Evolutionary conservation across 2,113 vertebrate genomes (phyloP).

Genomic region (Halichoerus grypus): DNA sequence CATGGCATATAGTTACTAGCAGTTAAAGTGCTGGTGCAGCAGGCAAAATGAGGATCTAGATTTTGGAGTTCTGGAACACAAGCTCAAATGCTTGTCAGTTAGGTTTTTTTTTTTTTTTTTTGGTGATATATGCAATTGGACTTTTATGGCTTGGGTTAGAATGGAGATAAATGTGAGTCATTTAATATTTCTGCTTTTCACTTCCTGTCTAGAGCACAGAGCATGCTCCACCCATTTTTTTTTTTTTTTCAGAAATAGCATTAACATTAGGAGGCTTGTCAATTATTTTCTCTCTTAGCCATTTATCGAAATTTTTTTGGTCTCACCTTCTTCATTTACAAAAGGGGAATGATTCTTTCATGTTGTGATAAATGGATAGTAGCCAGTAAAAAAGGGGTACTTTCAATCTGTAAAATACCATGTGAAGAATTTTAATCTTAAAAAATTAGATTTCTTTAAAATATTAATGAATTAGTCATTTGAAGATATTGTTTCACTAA

Average conservation of each 20-base stretch:
- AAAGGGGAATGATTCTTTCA: not conserved
- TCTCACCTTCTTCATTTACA: constrained; percentile 4
- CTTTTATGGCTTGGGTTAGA: not conserved
- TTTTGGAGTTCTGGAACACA: not conserved
- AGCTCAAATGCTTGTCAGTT: not conserved
- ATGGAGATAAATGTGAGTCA: not conserved
- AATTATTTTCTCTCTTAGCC: not conserved
- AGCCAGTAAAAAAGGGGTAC: not conserved
- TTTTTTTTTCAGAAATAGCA: not conserved
- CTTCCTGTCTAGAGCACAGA: not conserved
- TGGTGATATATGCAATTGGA: not conserved
- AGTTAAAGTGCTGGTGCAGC: not conserved
- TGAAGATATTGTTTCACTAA: constrained; percentile 31
- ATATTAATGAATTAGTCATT: not conserved
- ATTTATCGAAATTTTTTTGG: not conserved
- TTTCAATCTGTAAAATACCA: constrained; percentile 3
- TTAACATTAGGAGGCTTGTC: not conserved
- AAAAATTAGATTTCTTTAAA: constrained; percentile 6
- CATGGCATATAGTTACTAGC: not conserved
- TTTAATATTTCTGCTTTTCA: not conserved
- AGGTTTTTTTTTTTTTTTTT: not conserved
- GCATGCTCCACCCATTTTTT: not conserved
- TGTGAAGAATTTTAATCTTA: constrained; percentile 44
- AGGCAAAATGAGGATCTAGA: not conserved
- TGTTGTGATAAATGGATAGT: not conserved